Conservation (phyloP, 37 sponge, comb jelly and placozoan species). For the Theonella swinhoei region DNA sequence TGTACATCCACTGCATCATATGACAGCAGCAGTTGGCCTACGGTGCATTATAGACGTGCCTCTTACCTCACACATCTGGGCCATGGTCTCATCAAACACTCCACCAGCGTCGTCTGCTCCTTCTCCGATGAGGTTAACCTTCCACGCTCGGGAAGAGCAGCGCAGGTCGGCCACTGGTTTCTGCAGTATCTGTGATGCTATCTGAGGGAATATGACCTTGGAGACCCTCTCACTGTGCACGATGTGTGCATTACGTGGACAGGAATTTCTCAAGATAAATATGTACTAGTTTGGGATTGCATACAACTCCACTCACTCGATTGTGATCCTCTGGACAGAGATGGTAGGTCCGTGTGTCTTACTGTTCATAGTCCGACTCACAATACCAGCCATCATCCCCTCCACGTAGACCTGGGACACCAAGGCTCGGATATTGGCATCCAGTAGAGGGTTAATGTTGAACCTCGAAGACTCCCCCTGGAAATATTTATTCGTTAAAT, state of each 20-base stretch:
- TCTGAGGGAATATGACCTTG: conserved; percentile 67
- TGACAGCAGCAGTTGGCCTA: too few species aligned
- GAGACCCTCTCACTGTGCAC: conserved; percentile 12
- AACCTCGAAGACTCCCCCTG: conserved; percentile 17
- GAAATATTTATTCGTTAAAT: not conserved
- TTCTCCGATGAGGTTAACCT: conserved; percentile 85
- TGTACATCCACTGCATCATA: too few species aligned
- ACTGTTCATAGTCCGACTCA: conserved; percentile 63
- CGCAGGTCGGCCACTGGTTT: conserved; percentile 54
- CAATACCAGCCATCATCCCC: conserved; percentile 33
- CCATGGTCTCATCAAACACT: conserved; percentile 93
- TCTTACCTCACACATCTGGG: conserved; percentile 81
- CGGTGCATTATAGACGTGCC: too few species aligned
- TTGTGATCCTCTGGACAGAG: conserved; percentile 60
- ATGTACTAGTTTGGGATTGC: too few species aligned
- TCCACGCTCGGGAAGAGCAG: conserved; percentile 83
- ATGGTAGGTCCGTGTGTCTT: conserved; percentile 78
- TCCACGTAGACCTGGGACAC: conserved; percentile 27
- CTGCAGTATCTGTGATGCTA: conserved; percentile 71
- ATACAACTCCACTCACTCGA: conserved; percentile 64
- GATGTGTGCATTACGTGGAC: too few species aligned
- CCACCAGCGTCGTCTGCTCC: conserved; percentile 98
- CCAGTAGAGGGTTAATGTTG: conserved; percentile 54
- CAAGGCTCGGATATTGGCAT: conserved; percentile 28
- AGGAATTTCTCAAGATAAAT: too few species aligned